Percentiles rank a stretch among this genome's conserved stretches.
These are phyloP conservation scores for Sminthurinus aureus DNA, from an alignment of 2,888 invertebrate genomes.

Conservation along the genomic window DNA sequence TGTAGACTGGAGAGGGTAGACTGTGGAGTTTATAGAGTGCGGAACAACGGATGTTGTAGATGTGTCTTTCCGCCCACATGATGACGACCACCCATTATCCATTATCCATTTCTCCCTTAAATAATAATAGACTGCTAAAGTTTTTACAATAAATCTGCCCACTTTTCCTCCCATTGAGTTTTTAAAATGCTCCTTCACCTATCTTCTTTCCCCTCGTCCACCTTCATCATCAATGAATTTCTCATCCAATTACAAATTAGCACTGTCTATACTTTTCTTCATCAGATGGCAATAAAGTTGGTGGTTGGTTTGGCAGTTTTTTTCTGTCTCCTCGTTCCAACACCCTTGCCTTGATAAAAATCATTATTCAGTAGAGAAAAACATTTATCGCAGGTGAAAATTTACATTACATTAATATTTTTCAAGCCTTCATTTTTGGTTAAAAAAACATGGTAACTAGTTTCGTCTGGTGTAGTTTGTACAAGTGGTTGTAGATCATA, in stretches of 20 bases:
- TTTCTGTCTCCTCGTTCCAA: too few relatives aligned
- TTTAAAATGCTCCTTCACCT: constrained; percentile 7
- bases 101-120: not conserved
- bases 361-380: too few relatives aligned
- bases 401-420: not conserved
- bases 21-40: too few relatives aligned
- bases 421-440: too few relatives aligned
- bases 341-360: too few relatives aligned
- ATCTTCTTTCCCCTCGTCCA: not conserved
- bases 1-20: too few relatives aligned
- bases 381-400: not conserved
- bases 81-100: not conserved
- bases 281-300: not conserved
- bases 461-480: too few relatives aligned
- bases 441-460: too few relatives aligned
- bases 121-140: constrained; percentile 22
- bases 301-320: too few relatives aligned
- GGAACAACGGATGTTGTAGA: not conserved
- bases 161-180: constrained; percentile 6
- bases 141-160: constrained; percentile 26
- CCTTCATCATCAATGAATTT: not conserved
- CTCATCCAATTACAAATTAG: not conserved
- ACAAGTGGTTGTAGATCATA: too few relatives aligned
- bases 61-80: not conserved
- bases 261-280: not conserved